phyloP scores from a whole-genome alignment of 2,113 vertebrate genomes.

The Pachyramphus minor region DNA sequence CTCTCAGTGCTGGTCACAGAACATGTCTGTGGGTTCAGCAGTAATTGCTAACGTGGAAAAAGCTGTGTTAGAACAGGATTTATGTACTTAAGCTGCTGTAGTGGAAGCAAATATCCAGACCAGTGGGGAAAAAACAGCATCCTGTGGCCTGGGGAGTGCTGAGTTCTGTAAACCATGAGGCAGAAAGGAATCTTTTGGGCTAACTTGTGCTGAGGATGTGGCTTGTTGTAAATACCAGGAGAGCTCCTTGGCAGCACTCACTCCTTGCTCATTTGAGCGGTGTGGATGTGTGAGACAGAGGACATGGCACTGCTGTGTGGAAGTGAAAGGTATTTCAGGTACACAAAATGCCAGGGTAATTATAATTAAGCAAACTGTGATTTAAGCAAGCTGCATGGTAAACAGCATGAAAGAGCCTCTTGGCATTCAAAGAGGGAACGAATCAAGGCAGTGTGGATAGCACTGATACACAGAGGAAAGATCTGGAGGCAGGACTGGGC shows the following conservation, averaged over 20 bases:
- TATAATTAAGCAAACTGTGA: not conserved
- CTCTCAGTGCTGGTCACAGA: not conserved
- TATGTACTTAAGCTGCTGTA: not conserved
- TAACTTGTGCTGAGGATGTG: not conserved
- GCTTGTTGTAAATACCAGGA: not conserved
- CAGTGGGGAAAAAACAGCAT: not conserved
- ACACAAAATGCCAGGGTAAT: not conserved
- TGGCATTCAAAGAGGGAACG: not conserved
- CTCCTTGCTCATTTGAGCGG: rapidly evolving
- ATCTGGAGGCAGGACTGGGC: not conserved
- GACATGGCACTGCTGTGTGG: rapidly evolving
- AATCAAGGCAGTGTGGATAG: not conserved
- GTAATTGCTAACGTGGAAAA: conserved; percentile 7
- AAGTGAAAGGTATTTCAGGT: not conserved
- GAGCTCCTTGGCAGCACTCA: not conserved
- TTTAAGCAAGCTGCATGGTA: not conserved
- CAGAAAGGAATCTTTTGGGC: not conserved
- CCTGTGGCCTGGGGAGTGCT: not conserved
- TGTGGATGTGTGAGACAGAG: not conserved
- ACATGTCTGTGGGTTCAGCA: not conserved
- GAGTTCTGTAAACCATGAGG: not conserved
- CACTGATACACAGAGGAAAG: not conserved
- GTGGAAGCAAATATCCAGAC: not conserved
- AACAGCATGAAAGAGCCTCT: not conserved
- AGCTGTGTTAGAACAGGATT: not conserved